Evolutionary conservation across 2,888 invertebrate species (phyloP), one percentile per base, ranked within the genome.

Genomic region (Rhamnusium bicolor): DNA sequence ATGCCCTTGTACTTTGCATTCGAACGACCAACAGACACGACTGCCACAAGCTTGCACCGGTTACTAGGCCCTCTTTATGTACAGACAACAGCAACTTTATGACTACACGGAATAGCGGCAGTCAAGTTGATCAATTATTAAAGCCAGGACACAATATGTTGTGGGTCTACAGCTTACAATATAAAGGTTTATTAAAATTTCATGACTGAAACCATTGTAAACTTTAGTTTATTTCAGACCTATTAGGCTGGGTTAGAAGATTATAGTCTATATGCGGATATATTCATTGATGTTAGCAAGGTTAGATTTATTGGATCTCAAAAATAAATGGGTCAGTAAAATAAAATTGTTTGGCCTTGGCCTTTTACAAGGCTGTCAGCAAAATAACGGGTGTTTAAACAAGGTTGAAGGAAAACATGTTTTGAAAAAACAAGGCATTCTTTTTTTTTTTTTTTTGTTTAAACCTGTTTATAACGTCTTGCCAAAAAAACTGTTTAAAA

Each of bases 11-110:
- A 70, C 69, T 74, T 77, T 76, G 65, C 61, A 65, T 71, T 67
- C 16, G 27, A 66, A 76, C 61, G 54, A 65, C 62, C 68, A 16
- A 7, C 69, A 69, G 70, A 74, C 77, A 77, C 75, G 79, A 72
- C 49, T 77, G 78, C 72, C 79, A 75, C 78, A 65, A 73, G 75
- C 76, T 79, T 78, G 76, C 66, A 79, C 80, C 56, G 58, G 63
- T 40, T 46, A 49, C 46, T 60, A n/a, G 54, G 60, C 56, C 53
- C 61, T 19, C 56, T 66, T 72, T 72, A 69, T 56, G 29, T 54
- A 58, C 16, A 27, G 61, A 73, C 67, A 63, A 71, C 70, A 62
- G 47, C 66, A 27, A 68, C 46, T 73, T 73, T 58, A 68, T 69
- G 67, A 46, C 51, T 58, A 53, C 46, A 60, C 18, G 68, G 58